Base-by-base conservation (phyloP, 1,140 invertebrate genomes). In the Tribolium madens region DNA sequence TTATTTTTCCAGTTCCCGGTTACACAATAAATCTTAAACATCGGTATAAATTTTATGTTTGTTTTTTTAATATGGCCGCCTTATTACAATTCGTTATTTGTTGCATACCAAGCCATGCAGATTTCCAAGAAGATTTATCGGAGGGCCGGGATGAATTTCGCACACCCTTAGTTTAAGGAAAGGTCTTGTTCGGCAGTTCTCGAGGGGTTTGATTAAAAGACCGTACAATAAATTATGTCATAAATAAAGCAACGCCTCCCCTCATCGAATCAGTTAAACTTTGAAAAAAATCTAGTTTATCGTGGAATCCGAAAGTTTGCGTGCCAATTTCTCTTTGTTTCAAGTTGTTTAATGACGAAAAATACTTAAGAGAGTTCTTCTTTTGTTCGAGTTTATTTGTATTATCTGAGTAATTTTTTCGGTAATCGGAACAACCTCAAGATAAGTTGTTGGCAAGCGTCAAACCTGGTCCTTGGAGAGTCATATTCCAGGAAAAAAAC, bases 401-500 rank as follows among this genome's bases (percentile, higher is more conserved):
- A 57, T 57, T 21, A 18, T 57, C 14, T 17, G 18, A 57, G 52
- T 57, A 57, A 57, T 57, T 57, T 57, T 57, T 57, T 57, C 52
- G n/a, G 52, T 57, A 57, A 57, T 57, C 52, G 52, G 52, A 57
- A 17, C 15, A 57, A 57, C 52, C 52, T 57, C 14, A 71, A 71
- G 68, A 71, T 71, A 46, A 21, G 47, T 71, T 46, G 36, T 17
- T 46, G 36, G 68, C 7, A 33, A 48, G 68, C 36, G 68, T 71
- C 68, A 71, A 47, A 48, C 47, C 36, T 71, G 17, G 12, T 47
- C 68, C 47, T 71, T n/a, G 14, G 68, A 36, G 68, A 71, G 13
- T 31, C 68, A 71, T 71, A 71, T 71, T 46, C 68, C 15, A 47
- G 42, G 36, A n/a, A 71, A 48, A 26, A 47, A 71, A 71, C 68